A percentile compares a stretch with the other conserved stretches of the same genome.
These are phyloP conservation scores for Archilochus colubris DNA, from an alignment of 2,113 vertebrate genomes.

Conservation along the genomic window DNA sequence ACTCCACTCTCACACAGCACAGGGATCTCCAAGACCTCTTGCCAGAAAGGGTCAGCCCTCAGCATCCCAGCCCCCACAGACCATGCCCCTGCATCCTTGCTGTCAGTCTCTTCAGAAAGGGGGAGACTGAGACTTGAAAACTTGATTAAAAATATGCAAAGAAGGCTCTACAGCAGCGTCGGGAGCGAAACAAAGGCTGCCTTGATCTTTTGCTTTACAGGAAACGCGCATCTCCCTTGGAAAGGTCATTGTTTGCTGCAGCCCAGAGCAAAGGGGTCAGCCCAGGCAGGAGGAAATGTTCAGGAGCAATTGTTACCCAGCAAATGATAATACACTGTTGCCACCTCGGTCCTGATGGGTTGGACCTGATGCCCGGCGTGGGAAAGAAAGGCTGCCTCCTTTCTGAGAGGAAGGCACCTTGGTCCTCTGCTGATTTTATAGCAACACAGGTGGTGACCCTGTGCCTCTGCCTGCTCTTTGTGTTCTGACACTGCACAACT, in stretches of 20 bases:
- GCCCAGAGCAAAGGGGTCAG: constrained; percentile 15
- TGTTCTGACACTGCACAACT: neutral
- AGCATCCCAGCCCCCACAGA: neutral
- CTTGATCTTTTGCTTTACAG: neutral
- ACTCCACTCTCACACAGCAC: constrained; percentile 7
- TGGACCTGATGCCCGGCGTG: too few relatives aligned
- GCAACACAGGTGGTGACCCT: neutral
- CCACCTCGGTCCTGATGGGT: neutral
- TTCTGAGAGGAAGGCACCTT: neutral
- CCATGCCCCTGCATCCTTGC: neutral
- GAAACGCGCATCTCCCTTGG: neutral
- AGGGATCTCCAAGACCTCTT: neutral
- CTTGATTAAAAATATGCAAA: neutral
- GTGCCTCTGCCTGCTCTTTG: neutral
- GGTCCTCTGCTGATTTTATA: neutral
- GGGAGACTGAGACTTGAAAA: neutral
- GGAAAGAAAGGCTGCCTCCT: too few relatives aligned
- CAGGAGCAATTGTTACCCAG: neutral
- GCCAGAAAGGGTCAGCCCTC: neutral
- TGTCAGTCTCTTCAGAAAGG: neutral
- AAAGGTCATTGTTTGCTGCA: constrained; percentile 57
- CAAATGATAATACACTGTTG: constrained; percentile 2
- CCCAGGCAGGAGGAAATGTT: constrained; percentile 46
- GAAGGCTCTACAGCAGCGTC: neutral
- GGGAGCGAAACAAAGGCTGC: constrained; percentile 19